phyloP scores from a whole-genome alignment of 2,113 vertebrate species.

The Gnathonemus echidnorhynchus region DNA sequence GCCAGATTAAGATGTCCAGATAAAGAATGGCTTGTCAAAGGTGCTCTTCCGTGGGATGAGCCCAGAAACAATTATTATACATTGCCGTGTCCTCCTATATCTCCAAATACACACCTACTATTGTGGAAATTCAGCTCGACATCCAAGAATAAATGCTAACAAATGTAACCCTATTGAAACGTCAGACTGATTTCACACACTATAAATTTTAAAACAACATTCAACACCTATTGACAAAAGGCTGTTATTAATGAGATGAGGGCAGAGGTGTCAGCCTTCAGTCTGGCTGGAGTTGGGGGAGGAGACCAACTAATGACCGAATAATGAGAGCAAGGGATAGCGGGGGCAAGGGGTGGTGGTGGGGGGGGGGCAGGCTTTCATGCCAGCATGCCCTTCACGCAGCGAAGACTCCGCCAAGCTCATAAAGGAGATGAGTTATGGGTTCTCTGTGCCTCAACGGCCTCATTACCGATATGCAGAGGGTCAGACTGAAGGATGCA shows the following conservation, averaged over 20 bases:
- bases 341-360: conserved; percentile 40
- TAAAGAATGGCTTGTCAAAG: background rate
- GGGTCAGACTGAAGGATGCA: conserved; percentile 9
- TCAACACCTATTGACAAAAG: background rate
- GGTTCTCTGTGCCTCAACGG: conserved; percentile 56
- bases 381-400: background rate
- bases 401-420: conserved; percentile 33
- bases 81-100: background rate
- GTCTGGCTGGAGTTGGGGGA: conserved; percentile 16
- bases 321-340: conserved; percentile 60
- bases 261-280: conserved; percentile 9
- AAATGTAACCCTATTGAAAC: background rate
- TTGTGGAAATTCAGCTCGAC: background rate
- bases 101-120: background rate
- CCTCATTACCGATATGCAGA: conserved; percentile 12
- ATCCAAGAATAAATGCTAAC: background rate
- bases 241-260: conserved; percentile 15
- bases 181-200: background rate
- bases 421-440: conserved; percentile 69
- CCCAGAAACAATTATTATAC: background rate
- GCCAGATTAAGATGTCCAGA: background rate
- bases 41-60: background rate
- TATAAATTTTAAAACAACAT: background rate
- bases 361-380: conserved; percentile 33
- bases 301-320: conserved; percentile 71